Conservation (phyloP, 2,888 invertebrate species). For the Minunthozetes semirufus region DNA sequence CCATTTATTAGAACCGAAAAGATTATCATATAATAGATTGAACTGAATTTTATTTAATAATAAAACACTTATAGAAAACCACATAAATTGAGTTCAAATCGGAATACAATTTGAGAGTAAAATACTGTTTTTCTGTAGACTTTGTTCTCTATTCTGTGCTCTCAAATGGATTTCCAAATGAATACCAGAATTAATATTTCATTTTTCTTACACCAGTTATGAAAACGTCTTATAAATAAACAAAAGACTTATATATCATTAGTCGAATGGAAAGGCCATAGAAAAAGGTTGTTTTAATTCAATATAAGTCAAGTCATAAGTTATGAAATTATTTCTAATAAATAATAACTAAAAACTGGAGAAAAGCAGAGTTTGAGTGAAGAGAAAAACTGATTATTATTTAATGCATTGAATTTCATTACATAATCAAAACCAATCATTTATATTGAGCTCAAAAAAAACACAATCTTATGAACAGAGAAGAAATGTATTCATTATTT, state of each 20-base stretch:
- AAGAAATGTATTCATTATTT: not conserved
- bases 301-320: too few species aligned
- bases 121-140: too few species aligned
- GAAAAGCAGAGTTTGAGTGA: not conserved
- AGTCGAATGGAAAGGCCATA: too few species aligned
- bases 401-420: not conserved
- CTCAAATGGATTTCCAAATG: too few species aligned
- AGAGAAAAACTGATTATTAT: not conserved
- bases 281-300: too few species aligned
- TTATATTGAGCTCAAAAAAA: not conserved
- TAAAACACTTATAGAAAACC: not conserved
- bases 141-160: too few species aligned
- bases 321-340: too few species aligned
- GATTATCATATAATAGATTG: constrained; percentile 6
- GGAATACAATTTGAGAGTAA: not conserved
- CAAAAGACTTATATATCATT: too few species aligned
- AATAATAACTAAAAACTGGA: too few species aligned
- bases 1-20: not conserved
- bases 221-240: too few species aligned
- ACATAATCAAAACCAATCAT: not conserved
- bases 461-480: not conserved
- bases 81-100: not conserved
- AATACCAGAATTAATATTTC: too few species aligned
- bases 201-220: too few species aligned
- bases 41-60: not conserved